Conservation (phyloP, 2,797 vertebrate genomes). For the Semotilus atromaculatus region DNA sequence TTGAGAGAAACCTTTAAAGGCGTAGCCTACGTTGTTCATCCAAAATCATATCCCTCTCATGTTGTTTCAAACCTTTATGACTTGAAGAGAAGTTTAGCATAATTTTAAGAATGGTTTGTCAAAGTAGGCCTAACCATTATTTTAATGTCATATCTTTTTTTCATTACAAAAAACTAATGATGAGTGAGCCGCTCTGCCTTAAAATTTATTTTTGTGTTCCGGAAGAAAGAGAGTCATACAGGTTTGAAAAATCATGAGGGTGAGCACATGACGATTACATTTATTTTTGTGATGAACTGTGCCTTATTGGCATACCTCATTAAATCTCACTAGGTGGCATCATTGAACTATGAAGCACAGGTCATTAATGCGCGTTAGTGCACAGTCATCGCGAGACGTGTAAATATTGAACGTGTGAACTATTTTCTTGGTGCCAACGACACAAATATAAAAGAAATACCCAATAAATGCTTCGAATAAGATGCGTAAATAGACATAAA, state of each 20-base stretch:
- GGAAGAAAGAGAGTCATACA: background rate
- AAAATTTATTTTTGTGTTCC: background rate
- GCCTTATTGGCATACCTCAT: background rate
- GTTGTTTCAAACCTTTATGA: background rate
- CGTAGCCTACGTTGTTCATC: background rate
- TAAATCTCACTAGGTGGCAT: slow-evolving; percentile 56
- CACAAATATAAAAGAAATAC: background rate
- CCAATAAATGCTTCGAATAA: background rate
- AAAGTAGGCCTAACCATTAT: background rate
- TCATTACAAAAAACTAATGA: background rate
- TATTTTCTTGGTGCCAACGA: background rate
- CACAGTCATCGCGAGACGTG: slow-evolving; percentile 16
- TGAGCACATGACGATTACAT: background rate
- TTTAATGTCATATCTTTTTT: background rate
- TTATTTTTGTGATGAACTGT: background rate
- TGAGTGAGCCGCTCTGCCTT: background rate
- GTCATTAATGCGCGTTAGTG: background rate
- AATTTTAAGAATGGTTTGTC: background rate
- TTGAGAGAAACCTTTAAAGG: background rate
- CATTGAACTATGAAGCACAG: slow-evolving; percentile 33
- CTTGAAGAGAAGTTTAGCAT: background rate
- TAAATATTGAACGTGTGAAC: background rate
- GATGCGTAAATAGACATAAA: background rate
- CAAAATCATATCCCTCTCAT: background rate
- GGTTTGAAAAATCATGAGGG: background rate